Conservation (phyloP, 2,797 vertebrate genomes). For the Sebastes steindachneri region DNA sequence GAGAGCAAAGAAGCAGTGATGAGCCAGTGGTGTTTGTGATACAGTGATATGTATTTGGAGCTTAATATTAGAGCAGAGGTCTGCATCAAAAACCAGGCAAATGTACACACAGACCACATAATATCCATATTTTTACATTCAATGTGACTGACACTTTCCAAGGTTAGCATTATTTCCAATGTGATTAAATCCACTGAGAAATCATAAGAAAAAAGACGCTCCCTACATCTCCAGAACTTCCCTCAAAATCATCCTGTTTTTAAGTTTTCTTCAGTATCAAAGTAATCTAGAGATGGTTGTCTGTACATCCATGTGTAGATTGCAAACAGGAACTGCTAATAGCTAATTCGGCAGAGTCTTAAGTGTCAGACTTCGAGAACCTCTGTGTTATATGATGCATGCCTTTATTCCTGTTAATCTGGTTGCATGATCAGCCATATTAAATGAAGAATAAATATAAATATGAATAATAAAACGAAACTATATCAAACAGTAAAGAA, state of each 20-base stretch:
- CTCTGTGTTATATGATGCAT: neutral
- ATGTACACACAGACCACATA: neutral
- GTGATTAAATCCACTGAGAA: neutral
- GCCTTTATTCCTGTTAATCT: neutral
- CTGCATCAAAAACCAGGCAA: neutral
- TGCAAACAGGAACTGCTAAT: neutral
- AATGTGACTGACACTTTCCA: neutral
- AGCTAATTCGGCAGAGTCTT: neutral
- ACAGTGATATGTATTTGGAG: neutral
- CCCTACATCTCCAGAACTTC: neutral
- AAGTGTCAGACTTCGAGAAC: neutral
- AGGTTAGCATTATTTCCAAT: neutral
- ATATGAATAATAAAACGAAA: neutral
- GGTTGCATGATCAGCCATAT: neutral
- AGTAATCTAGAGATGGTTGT: neutral
- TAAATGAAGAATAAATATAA: constrained; percentile 1
- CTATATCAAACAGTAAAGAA: neutral
- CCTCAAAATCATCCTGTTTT: neutral
- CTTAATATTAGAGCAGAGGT: neutral
- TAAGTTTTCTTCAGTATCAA: neutral
- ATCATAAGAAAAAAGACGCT: neutral
- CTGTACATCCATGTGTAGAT: neutral
- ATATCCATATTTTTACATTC: neutral
- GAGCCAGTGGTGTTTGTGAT: neutral
- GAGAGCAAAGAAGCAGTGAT: neutral